Evolutionary conservation across 2,888 invertebrate genomes (phyloP), one percentile per base, ranked within the genome.

Genomic region (Tetragonula carbonaria): DNA sequence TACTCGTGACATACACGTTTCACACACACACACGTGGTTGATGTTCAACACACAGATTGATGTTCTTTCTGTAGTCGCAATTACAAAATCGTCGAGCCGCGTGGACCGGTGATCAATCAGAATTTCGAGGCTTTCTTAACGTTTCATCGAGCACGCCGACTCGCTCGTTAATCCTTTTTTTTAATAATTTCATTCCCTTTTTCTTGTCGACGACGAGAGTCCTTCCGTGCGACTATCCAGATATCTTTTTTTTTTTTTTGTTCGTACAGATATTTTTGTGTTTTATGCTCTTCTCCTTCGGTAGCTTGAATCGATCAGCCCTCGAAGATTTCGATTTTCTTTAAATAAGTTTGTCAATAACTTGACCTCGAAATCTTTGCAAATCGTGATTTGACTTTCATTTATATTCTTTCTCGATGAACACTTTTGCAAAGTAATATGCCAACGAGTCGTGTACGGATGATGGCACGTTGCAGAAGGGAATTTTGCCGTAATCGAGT

Each of bases 41-140:
- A 33, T 33, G 33, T 33, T 33, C 33, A 33, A 33, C 33, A 66
- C 28, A 78, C 59, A 38, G 55, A 62, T 74, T 50, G 67, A 82
- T 72, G 78, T 82, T 79, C 75, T 86, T 89, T 87, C 78, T 77
- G 74, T 89, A 89, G 78, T 79, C 72, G 78, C 66, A 73, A 82
- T 85, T 75, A 73, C 57, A 76, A 75, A 81, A 81, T 75, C 78
- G 74, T 51, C 65, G 79, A 73, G 68, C 68, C 84, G 76, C 80
- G 79, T 70, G 73, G 59, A 73, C 33, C 77, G 8, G 80, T 72
- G 80, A 84, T 85, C 76, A 50, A 84, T 85, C 76, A 50, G 79
- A 63, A 77, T 72, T 45, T 67, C 74, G 78, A 81, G 74, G 63
- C 67, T 80, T 73, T 71, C 80, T 78, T 84, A 84, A 78, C 53